Evolutionary conservation across 2,113 vertebrate genomes (phyloP).

Genomic region (Sardina pilchardus): DNA sequence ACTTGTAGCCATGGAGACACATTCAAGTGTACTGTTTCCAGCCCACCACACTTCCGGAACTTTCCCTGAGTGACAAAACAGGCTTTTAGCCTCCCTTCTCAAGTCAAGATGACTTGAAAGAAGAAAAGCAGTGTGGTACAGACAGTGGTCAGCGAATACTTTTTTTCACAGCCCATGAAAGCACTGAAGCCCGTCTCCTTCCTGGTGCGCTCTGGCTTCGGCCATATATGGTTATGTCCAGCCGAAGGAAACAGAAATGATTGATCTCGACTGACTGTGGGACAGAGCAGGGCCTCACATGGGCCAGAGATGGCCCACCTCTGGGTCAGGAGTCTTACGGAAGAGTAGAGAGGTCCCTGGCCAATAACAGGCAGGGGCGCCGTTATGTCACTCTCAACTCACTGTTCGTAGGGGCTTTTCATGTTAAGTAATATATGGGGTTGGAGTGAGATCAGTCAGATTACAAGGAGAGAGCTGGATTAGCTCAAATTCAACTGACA

Average conservation of each 20-base stretch:
- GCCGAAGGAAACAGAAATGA: not conserved
- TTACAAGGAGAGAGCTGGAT: conserved; percentile 1
- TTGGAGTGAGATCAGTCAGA: not conserved
- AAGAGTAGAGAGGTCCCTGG: not conserved
- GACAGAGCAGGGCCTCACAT: too few species aligned
- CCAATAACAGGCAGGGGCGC: not conserved
- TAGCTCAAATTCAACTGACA: not conserved
- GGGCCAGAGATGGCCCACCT: not conserved
- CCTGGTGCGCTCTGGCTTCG: not conserved
- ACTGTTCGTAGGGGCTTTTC: not conserved
- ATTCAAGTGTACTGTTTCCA: not conserved
- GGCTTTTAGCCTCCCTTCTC: too few species aligned
- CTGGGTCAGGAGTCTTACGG: not conserved
- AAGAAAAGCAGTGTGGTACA: not conserved
- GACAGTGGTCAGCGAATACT: not conserved
- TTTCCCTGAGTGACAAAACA: not conserved
- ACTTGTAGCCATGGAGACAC: not conserved
- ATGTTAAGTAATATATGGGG: not conserved
- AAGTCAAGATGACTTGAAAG: too few species aligned
- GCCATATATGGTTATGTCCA: not conserved
- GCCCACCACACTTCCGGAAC: not conserved
- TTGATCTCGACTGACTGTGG: not conserved
- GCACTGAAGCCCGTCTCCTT: not conserved
- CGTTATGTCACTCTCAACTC: not conserved
- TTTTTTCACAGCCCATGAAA: not conserved